Evolutionary conservation across 2,113 vertebrate genomes (phyloP), one percentile per base, ranked within the genome.

Genomic region (Xenopus tropicalis): DNA sequence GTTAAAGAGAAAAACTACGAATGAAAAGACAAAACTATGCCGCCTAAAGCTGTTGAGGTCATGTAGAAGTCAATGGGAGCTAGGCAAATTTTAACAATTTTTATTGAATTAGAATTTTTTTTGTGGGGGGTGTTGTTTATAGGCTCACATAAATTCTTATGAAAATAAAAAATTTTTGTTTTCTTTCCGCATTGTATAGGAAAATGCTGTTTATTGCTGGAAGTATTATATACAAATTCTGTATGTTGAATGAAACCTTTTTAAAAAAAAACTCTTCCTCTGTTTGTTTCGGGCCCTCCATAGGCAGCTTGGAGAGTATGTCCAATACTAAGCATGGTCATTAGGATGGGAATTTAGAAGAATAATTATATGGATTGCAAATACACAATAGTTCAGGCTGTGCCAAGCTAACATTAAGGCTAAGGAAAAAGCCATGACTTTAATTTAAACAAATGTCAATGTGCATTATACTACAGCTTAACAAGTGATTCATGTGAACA

Each of bases 371-470:
- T 74, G 22, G 59, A 61, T 52, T 65, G 72, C 56, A 75, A 62
- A 75, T 44, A 14, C 44, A 62, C 72, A 75, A 75, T 54, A 67
- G 63, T 21, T 24, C 51, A 68, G 21, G 13, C 20, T 42, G n/a
- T 69, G 72, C 72, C 72, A 75, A 69, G 22, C 23, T 42, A 21
- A 52, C 64, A 75, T 69, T 61, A 59, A 58, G 67, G 72, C 72
- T 57, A 75, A 69, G 14, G 72, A 65, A 75, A 69, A 68, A 75
- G 69, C 72, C 72, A 61, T 62, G 57, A 48, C 58, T 62, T 69
- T 75, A 69, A 68, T 52, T 75, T 75, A 75, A 75, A 75, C 72
- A 75, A 75, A 69, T 48, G 65, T 75, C 72, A 74, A 48, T 68
- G 56, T 68, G 43, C 72, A 74, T 74, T 74, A 74, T 58, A 29